phyloP scores from a whole-genome alignment of 2,113 vertebrate species.

The Gymnorhina tibicen region DNA sequence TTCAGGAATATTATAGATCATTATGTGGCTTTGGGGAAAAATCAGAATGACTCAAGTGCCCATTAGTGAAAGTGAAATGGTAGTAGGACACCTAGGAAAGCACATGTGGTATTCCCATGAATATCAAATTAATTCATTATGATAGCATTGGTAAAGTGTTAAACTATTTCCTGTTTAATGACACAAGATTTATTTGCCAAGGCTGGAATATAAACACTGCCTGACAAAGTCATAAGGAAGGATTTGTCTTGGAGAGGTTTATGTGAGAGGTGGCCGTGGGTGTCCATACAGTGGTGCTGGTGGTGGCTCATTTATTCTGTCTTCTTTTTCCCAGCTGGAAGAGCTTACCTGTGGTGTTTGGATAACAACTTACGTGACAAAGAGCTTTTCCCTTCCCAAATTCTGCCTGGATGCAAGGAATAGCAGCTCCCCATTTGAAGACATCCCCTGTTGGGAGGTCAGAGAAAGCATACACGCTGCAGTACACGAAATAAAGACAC shows the following conservation, averaged over 20 bases:
- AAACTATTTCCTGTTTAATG: constrained; percentile 19
- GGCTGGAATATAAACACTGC: constrained; percentile 8
- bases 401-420: background rate
- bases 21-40: constrained; percentile 70
- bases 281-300: background rate
- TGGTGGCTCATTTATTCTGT: background rate
- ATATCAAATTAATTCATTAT: constrained; percentile 59
- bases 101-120: constrained; percentile 30
- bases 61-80: constrained; percentile 67
- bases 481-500: background rate
- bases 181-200: constrained; percentile 29
- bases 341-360: background rate
- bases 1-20: constrained; percentile 65
- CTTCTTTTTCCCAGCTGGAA: background rate
- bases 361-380: background rate
- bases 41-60: constrained; percentile 61
- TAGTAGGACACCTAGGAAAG: constrained; percentile 60
- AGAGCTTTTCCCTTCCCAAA: background rate
- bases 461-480: background rate
- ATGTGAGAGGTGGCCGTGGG: background rate
- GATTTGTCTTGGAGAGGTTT: background rate
- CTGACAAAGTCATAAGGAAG: background rate
- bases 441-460: background rate
- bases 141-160: constrained; percentile 26
- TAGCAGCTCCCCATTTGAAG: background rate